Percentiles rank a stretch among this genome's conserved stretches.
phyloP scores from a whole-genome alignment of 2,888 invertebrate genomes.

The Pelosia muscerda region DNA sequence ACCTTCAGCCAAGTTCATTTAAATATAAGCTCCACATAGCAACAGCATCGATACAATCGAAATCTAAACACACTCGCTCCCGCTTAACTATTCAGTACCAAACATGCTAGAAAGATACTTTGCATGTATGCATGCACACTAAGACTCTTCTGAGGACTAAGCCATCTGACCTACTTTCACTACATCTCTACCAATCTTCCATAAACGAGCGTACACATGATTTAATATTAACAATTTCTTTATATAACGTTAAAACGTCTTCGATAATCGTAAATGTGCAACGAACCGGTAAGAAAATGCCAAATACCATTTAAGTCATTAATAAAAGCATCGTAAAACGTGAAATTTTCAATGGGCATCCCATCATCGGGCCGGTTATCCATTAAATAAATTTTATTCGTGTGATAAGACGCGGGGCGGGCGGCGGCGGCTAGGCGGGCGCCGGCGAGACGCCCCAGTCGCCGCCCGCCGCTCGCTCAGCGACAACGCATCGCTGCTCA shows the following conservation, averaged over 20 bases:
- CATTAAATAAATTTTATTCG: slow-evolving; percentile 85
- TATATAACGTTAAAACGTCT: slow-evolving; percentile 8
- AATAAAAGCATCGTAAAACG: slow-evolving; percentile 71
- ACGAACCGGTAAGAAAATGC: slow-evolving; percentile 57
- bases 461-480: slow-evolving; percentile 71
- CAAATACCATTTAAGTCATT: slow-evolving; percentile 68
- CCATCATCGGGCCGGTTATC: slow-evolving; percentile 78
- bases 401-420: slow-evolving; percentile 82
- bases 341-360: slow-evolving; percentile 76
- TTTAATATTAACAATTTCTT: slow-evolving; percentile 32
- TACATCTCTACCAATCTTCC: slow-evolving; percentile 24
- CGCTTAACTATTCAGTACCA: slow-evolving; percentile 20
- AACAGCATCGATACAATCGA: slow-evolving; percentile 6
- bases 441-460: slow-evolving; percentile 81
- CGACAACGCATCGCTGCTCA: slow-evolving; percentile 67
- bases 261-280: slow-evolving; percentile 55
- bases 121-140: slow-evolving; percentile 12
- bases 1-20: slow-evolving; percentile 4
- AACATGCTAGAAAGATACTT: slow-evolving; percentile 1
- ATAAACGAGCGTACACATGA: slow-evolving; percentile 27
- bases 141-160: slow-evolving; percentile 15
- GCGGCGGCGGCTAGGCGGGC: slow-evolving; percentile 75
- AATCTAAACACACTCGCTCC: slow-evolving; percentile 5
- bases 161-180: slow-evolving; percentile 39
- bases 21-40: slow-evolving; percentile 7